A percentile compares a stretch with the other conserved stretches of the same genome.
phyloP scores from a whole-genome alignment of 2,113 vertebrate genomes.

The Triplophysa tibetana region DNA sequence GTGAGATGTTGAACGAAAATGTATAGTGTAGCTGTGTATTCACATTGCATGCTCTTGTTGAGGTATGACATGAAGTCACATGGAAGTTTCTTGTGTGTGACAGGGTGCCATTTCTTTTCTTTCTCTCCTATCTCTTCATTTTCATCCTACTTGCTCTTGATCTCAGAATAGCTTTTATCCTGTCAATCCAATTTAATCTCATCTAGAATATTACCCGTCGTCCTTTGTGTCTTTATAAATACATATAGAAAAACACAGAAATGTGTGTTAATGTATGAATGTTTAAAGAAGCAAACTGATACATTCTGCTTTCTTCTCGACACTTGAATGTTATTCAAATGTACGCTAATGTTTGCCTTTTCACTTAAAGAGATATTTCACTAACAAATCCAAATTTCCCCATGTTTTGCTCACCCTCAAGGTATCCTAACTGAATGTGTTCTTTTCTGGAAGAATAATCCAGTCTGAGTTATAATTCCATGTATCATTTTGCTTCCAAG shows the following conservation, averaged over 20 bases:
- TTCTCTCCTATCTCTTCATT: slow-evolving; percentile 41
- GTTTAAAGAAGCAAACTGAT: slow-evolving; percentile 10
- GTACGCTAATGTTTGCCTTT: neutral
- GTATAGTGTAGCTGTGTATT: neutral
- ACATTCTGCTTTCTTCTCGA: slow-evolving; percentile 1
- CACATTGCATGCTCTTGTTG: neutral
- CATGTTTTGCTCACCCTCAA: neutral
- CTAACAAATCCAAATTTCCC: too few relatives aligned
- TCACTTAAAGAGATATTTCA: too few relatives aligned
- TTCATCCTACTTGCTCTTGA: slow-evolving; percentile 59
- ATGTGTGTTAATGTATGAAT: neutral
- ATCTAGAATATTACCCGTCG: slow-evolving; percentile 55
- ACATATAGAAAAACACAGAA: slow-evolving; percentile 5
- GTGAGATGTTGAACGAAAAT: neutral
- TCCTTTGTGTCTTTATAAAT: slow-evolving; percentile 58
- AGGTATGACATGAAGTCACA: slow-evolving; percentile 1
- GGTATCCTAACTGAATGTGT: too few relatives aligned
- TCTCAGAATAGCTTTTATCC: slow-evolving; percentile 63
- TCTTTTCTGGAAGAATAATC: too few relatives aligned
- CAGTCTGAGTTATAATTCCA: too few relatives aligned
- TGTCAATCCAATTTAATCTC: slow-evolving; percentile 59
- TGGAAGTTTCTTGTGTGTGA: slow-evolving; percentile 32
- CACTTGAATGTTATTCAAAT: slow-evolving; percentile 40
- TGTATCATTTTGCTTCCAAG: too few relatives aligned
- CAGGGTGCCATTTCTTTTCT: slow-evolving; percentile 34